phyloP scores from a whole-genome alignment of 2,113 vertebrate species.

The Zootoca vivipara region DNA sequence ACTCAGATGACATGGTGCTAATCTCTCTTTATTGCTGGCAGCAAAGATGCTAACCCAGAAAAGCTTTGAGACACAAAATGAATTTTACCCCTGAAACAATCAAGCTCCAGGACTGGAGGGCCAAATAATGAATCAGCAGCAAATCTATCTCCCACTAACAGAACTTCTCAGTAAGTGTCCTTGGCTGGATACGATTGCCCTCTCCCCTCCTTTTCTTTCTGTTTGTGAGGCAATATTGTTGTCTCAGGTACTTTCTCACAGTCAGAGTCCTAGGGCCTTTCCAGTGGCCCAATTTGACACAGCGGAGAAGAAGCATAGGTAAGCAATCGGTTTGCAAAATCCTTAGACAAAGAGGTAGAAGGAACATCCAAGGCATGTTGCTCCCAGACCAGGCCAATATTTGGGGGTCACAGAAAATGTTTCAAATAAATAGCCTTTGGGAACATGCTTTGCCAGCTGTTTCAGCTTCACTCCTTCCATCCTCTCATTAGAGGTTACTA shows the following conservation, averaged over 20 bases:
- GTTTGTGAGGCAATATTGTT: neutral
- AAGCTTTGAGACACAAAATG: constrained; percentile 62
- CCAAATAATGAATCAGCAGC: constrained; percentile 59
- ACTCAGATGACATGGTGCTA: constrained; percentile 66
- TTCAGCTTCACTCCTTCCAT: neutral
- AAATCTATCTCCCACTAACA: constrained; percentile 55
- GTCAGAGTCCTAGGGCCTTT: neutral
- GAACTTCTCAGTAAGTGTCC: constrained; percentile 10
- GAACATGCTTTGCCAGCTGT: neutral
- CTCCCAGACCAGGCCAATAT: too few relatives aligned
- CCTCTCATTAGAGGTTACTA: accelerated
- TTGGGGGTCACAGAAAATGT: too few relatives aligned
- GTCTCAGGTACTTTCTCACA: neutral
- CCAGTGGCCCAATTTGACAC: neutral
- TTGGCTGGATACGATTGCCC: constrained; percentile 52
- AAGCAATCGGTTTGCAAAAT: neutral
- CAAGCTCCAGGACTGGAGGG: constrained; percentile 47
- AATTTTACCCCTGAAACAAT: constrained; percentile 60
- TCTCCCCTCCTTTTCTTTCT: constrained; percentile 16
- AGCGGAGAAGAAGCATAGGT: neutral
- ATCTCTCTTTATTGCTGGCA: constrained; percentile 54
- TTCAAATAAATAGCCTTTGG: neutral
- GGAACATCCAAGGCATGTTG: neutral
- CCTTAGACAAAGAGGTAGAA: neutral
- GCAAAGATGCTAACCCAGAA: constrained; percentile 61